Conservation (phyloP, 2,797 vertebrate genomes). For the Tenualosa thibaudeaui region DNA sequence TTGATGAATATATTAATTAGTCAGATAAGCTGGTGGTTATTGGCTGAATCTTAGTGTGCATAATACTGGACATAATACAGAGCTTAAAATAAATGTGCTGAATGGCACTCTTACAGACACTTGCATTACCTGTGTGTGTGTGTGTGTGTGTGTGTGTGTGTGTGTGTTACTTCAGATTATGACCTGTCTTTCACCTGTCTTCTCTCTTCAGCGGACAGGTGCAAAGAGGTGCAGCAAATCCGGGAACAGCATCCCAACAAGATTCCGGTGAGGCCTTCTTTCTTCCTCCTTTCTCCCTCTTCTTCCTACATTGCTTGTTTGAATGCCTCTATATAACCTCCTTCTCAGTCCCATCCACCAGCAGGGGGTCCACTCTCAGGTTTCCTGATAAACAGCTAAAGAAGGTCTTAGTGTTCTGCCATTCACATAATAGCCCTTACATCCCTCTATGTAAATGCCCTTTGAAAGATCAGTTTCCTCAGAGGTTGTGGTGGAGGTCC, state of each 20-base stretch:
- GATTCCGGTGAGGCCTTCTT: slow-evolving; percentile 87
- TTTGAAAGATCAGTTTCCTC: neutral
- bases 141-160: neutral
- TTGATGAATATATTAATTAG: neutral
- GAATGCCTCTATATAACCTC: neutral
- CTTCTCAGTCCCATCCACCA: neutral
- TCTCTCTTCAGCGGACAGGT: slow-evolving; percentile 84
- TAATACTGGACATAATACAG: neutral
- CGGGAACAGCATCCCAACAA: slow-evolving; percentile 97
- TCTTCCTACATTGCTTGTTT: neutral
- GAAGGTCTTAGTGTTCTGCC: neutral
- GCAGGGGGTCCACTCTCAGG: neutral
- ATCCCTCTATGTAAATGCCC: slow-evolving; percentile 19
- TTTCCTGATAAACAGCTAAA: neutral
- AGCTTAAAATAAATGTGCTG: neutral
- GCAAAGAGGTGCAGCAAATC: slow-evolving; percentile 98
- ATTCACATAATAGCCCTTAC: slow-evolving; percentile 16
- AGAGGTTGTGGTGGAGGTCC: neutral
- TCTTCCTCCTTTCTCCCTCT: neutral
- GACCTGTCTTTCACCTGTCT: slow-evolving; percentile 33
- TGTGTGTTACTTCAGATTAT: neutral
- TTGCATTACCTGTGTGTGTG: neutral
- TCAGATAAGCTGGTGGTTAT: neutral
- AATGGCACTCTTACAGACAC: neutral
- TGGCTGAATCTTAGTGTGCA: neutral